Percentiles rank a stretch among this genome's conserved stretches.
These are phyloP conservation scores for Acleris sparsana DNA, from an alignment of 2,888 invertebrate species.

Conservation along the genomic window DNA sequence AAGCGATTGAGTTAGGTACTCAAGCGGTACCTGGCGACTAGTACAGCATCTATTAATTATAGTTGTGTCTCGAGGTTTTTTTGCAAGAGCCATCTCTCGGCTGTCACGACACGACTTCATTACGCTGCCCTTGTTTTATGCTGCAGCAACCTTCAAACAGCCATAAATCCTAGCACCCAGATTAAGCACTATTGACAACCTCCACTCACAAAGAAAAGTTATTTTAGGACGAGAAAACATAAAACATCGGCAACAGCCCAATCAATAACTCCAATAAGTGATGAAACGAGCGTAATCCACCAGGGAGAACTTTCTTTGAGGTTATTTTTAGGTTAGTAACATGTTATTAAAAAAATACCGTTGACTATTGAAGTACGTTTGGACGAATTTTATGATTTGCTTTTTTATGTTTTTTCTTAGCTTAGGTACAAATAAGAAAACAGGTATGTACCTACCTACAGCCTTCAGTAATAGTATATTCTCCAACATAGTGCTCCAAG, in stretches of 20 bases:
- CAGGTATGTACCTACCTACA: not conserved
- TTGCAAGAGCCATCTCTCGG: constrained; percentile 1
- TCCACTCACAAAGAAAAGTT: constrained; percentile 9
- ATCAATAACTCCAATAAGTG: constrained; percentile 18
- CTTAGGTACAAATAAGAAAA: not conserved
- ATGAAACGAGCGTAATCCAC: constrained; percentile 26
- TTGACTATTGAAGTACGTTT: constrained; percentile 4
- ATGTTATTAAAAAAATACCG: constrained; percentile 9
- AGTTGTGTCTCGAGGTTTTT: not conserved
- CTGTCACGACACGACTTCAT: constrained; percentile 21
- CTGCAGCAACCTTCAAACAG: not conserved
- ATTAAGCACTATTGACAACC: constrained; percentile 12
- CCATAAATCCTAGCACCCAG: constrained; percentile 24
- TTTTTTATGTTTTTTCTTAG: not conserved
- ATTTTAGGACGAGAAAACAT: constrained; percentile 8
- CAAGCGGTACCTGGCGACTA: too few relatives aligned
- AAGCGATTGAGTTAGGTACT: too few relatives aligned
- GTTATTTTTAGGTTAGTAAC: constrained; percentile 8
- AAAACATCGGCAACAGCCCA: constrained; percentile 8
- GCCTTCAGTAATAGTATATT: too few relatives aligned
- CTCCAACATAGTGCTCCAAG: too few relatives aligned
- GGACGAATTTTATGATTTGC: not conserved
- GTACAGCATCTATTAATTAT: too few relatives aligned
- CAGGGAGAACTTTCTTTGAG: constrained; percentile 20
- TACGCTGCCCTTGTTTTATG: constrained; percentile 9